phyloP scores from a whole-genome alignment of 1,140 invertebrate genomes.

The Dysdera silvatica region DNA sequence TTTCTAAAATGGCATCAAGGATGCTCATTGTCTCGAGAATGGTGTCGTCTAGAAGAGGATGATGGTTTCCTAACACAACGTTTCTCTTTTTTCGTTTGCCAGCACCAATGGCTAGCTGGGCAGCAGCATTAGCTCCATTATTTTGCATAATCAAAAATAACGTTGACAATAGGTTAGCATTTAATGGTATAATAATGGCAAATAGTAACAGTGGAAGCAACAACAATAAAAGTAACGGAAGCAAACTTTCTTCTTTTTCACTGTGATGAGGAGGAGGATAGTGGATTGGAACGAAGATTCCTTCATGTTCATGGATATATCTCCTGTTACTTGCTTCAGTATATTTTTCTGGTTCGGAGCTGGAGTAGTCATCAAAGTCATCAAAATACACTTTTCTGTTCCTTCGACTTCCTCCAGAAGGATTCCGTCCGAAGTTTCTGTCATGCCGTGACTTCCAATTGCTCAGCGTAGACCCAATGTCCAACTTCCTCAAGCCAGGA shows the following conservation, averaged over 20 bases:
- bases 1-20: too few species aligned
- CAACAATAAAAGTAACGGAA: constrained; percentile 9
- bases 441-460: too few species aligned
- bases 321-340: constrained; percentile 17
- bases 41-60: too few species aligned
- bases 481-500: too few species aligned
- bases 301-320: constrained; percentile 26
- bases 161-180: constrained; percentile 22
- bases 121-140: constrained; percentile 11
- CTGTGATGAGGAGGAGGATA: constrained; percentile 8
- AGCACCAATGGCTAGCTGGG: background rate
- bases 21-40: too few species aligned
- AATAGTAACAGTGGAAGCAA: constrained; percentile 21
- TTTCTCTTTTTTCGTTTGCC: constrained; percentile 5
- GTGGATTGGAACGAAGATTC: constrained; percentile 20
- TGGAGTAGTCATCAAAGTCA: constrained; percentile 14
- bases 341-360: constrained; percentile 14
- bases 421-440: too few species aligned
- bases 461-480: too few species aligned
- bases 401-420: constrained; percentile 12
- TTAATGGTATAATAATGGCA: constrained; percentile 24
- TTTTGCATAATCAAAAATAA: constrained; percentile 25
- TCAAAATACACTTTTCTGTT: background rate
- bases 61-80: too few species aligned
- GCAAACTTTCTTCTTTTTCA: constrained; percentile 18